phyloP scores from a whole-genome alignment of 2,113 vertebrate genomes.

The Phoxinus phoxinus region DNA sequence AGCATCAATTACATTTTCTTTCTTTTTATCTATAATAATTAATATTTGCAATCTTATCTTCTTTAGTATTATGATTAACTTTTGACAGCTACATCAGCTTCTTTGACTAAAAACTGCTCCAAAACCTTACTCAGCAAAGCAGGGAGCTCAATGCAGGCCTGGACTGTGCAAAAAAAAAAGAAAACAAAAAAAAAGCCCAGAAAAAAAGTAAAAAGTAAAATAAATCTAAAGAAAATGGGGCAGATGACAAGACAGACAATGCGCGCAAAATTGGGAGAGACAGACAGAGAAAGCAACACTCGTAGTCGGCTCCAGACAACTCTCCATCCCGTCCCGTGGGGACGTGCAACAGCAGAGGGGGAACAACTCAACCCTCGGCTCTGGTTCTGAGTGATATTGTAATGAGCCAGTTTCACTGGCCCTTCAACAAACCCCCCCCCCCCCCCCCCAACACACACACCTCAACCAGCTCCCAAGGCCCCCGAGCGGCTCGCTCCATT shows the following conservation, averaged over 20 bases:
- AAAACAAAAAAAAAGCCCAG: slow-evolving; percentile 14
- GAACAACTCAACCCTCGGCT: slow-evolving; percentile 61
- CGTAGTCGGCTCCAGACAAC: slow-evolving; percentile 35
- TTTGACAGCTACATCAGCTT: neutral
- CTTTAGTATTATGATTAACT: neutral
- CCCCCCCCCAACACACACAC: slow-evolving; percentile 44
- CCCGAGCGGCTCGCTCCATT: slow-evolving; percentile 89
- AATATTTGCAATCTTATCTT: neutral
- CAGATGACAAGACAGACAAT: slow-evolving; percentile 5
- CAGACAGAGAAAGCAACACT: neutral
- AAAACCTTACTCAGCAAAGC: slow-evolving; percentile 18
- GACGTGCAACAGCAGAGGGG: slow-evolving; percentile 60
- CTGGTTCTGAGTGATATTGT: slow-evolving; percentile 90
- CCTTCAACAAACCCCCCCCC: slow-evolving; percentile 60
- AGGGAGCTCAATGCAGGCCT: neutral
- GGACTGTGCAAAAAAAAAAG: slow-evolving; percentile 25
- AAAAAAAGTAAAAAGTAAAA: neutral
- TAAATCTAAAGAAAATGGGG: slow-evolving; percentile 13
- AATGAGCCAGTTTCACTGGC: slow-evolving; percentile 73
- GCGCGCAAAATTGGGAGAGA: slow-evolving; percentile 43
- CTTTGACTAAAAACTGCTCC: neutral
- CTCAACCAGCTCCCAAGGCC: slow-evolving; percentile 74
- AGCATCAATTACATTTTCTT: neutral
- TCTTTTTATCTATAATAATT: neutral
- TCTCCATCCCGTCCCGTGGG: slow-evolving; percentile 53